These are phyloP conservation scores for Toxonevra muliebris DNA, from an alignment of 2,888 invertebrate species.

Conservation along the genomic window DNA sequence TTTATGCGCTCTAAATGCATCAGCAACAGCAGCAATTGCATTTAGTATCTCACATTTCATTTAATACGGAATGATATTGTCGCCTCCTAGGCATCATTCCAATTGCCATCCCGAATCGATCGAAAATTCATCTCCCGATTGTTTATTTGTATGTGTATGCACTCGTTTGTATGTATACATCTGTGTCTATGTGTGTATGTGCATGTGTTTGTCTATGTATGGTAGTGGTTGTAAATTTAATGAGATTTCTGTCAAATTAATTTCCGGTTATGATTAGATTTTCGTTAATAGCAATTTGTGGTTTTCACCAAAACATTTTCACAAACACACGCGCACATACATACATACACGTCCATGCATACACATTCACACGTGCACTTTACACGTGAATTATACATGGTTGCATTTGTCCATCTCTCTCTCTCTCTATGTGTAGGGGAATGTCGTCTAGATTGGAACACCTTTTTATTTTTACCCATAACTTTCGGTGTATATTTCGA, in stretches of 20 bases:
- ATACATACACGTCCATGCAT: conserved; percentile 9
- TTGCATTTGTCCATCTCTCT: not conserved
- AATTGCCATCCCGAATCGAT: not conserved
- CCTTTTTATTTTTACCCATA: too few relatives aligned
- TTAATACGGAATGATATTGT: too few relatives aligned
- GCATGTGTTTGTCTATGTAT: not conserved
- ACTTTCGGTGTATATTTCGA: too few relatives aligned
- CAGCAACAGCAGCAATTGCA: conserved; percentile 7
- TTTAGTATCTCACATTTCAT: not conserved
- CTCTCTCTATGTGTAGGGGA: too few relatives aligned
- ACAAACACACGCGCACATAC: conserved; percentile 7
- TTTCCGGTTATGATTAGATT: conserved; percentile 66
- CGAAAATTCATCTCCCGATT: conserved; percentile 5
- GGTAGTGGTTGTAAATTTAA: conserved; percentile 48
- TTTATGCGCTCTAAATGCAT: conserved; percentile 4
- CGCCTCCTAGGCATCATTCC: not conserved
- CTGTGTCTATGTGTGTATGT: not conserved
- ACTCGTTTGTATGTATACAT: conserved; percentile 14
- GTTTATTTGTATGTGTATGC: not conserved
- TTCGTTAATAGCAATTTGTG: conserved; percentile 66
- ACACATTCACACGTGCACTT: not conserved
- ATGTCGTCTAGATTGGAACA: not conserved
- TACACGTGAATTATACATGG: not conserved
- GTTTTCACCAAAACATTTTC: conserved; percentile 49
- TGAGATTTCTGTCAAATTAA: conserved; percentile 66